Percentiles rank a stretch among this genome's conserved stretches.
Conservation (phyloP, 2,888 invertebrate genomes). For the Siphlonurus alternatus region DNA sequence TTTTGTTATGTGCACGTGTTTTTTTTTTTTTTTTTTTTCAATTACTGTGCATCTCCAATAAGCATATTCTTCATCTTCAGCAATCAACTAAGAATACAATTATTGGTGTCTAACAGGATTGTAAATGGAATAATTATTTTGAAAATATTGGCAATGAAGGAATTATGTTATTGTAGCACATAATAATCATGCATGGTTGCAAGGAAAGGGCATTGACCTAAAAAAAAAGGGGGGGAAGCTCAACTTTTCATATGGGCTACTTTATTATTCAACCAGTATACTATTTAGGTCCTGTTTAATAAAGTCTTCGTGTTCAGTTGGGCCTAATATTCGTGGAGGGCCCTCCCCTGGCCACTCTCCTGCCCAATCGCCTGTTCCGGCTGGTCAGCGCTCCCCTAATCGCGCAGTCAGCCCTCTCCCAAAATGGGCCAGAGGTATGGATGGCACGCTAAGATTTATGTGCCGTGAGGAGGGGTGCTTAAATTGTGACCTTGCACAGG, state of each 20-base stretch:
- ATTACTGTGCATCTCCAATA: too few relatives aligned
- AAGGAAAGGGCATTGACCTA: background rate
- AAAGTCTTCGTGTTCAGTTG: background rate
- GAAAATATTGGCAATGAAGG: too few relatives aligned
- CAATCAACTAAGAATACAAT: too few relatives aligned
- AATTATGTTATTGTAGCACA: too few relatives aligned
- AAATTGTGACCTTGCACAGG: too few relatives aligned
- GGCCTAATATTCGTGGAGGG: background rate
- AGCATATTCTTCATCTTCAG: too few relatives aligned
- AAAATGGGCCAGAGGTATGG: conserved; percentile 39
- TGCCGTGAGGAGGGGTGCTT: too few relatives aligned
- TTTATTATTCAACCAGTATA: background rate
- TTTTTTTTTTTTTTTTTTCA: too few relatives aligned
- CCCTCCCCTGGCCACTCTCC: background rate
- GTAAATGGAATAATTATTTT: too few relatives aligned
- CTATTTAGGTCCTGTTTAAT: background rate
- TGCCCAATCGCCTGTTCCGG: conserved; percentile 33
- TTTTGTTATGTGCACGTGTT: too few relatives aligned
- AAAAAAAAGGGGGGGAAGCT: background rate
- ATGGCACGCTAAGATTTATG: too few relatives aligned
- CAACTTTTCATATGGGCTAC: background rate
- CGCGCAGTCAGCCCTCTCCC: conserved; percentile 37
- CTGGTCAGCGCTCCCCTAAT: conserved; percentile 14
- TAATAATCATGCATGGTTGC: background rate
- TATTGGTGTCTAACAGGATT: too few relatives aligned